Base-by-base conservation (phyloP, 2,113 vertebrate genomes). In the Chascanopsetta lugubris region DNA sequence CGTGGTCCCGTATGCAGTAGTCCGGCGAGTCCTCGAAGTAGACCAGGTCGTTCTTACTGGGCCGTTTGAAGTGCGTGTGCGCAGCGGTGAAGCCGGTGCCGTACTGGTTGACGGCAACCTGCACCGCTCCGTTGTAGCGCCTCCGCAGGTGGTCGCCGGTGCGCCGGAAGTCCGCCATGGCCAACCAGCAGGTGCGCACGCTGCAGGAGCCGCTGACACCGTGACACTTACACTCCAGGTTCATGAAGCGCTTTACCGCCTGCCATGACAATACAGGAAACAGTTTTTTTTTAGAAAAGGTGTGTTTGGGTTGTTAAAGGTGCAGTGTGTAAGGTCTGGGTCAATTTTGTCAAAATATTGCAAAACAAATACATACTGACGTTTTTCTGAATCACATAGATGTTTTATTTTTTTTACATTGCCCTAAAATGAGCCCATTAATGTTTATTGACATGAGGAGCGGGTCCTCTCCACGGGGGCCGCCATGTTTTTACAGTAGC, bases 21-120 rank as follows among this genome's bases (percentile, higher is more conserved):
- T 99, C 97, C 45, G 97, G 97, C 27, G 96, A 98, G 81, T 95
- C 94, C 89, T 99, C 97, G 49, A 96, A 94, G 89, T 98, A 99
- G 53, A 99, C 95, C 38, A 98, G 91, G 87, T 99, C 95, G 63
- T 95, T 96, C 89, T 96, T 96, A 36, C 94, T 94, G 42, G 96
- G 94, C 58, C 92, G 94, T 82, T 95, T 97, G 89, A 94, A 94
- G 86, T 89, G 95, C 65, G 92, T 86, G 81, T 95, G 94, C n/a
- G 94, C 92, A 22, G 92, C 92, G 0, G 94, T 94, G 88, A 98
- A 98, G 32, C 95, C 95, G 0, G 95, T 97, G 78, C 95, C 95
- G 47, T 99, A 96, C 90, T 97, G 96, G 86, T 98, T 96, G 84
- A 98, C 95, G 78, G 96, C 94, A 34, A 99, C 95, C 88, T 98